These are phyloP conservation scores for Chalcis sispes DNA, from an alignment of 2,888 invertebrate species.

Conservation along the genomic window DNA sequence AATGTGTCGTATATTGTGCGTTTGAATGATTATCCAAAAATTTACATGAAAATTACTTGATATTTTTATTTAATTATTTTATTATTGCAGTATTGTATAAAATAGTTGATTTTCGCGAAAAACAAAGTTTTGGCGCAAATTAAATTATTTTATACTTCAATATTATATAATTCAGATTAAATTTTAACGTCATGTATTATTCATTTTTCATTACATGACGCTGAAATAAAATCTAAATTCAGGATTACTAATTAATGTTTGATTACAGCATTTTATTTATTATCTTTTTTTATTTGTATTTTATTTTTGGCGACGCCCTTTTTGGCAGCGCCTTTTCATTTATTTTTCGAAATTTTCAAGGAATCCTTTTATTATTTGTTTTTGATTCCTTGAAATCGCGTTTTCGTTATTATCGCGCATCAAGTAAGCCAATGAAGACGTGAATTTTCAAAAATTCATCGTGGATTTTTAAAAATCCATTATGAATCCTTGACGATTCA, in stretches of 20 bases:
- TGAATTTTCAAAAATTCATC: constrained; percentile 45
- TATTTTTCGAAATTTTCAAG: constrained; percentile 20
- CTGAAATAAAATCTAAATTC: constrained; percentile 23
- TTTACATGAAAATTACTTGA: no score
- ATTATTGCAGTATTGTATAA: not conserved
- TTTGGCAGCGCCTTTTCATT: constrained; percentile 13
- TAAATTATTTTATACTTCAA: constrained; percentile 1
- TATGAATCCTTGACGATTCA: constrained; percentile 36
- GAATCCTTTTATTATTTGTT: constrained; percentile 35
- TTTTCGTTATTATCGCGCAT: constrained; percentile 24
- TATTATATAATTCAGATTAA: constrained; percentile 1
- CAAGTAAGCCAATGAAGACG: constrained; percentile 24
- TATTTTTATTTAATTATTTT: no score
- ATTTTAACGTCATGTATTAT: constrained; percentile 8
- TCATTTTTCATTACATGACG: not conserved
- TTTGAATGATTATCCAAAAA: no score
- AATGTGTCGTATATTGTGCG: not conserved
- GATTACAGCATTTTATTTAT: constrained; percentile 26
- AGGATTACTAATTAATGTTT: constrained; percentile 23
- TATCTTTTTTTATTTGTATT: not conserved
- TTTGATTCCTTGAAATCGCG: constrained; percentile 47
- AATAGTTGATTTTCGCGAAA: constrained; percentile 23
- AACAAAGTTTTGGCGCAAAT: not conserved
- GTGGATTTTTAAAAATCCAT: constrained; percentile 41
- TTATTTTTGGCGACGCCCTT: constrained; percentile 17